phyloP scores from a whole-genome alignment of 1,140 invertebrate species.

The Coboldia fuscipes region DNA sequence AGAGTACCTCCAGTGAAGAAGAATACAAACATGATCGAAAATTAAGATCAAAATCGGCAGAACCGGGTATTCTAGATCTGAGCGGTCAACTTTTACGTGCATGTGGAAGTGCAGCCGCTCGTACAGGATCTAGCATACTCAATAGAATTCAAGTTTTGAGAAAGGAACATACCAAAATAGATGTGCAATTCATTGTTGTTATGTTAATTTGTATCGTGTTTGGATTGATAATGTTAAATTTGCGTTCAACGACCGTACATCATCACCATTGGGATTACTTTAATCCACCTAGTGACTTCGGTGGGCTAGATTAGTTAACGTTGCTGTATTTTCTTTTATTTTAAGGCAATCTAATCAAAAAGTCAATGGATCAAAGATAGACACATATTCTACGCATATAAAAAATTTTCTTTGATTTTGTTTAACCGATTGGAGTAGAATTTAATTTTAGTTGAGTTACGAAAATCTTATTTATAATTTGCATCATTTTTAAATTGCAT shows the following conservation, averaged over 20 bases:
- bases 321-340: too few relatives aligned
- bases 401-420: too few relatives aligned
- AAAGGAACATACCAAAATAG: conserved; percentile 35
- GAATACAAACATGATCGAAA: conserved; percentile 17
- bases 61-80: conserved; percentile 33
- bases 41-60: conserved; percentile 17
- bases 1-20: conserved; percentile 26
- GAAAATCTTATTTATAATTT: too few relatives aligned
- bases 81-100: conserved; percentile 39
- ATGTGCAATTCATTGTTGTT: too few relatives aligned
- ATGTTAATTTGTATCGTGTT: too few relatives aligned
- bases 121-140: conserved; percentile 38
- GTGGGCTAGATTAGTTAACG: too few relatives aligned
- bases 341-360: too few relatives aligned
- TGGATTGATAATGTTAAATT: conserved; percentile 44
- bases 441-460: too few relatives aligned
- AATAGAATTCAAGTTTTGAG: conserved; percentile 31
- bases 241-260: conserved; percentile 44
- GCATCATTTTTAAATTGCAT: too few relatives aligned
- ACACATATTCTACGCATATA: too few relatives aligned
- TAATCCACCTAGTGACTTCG: conserved; percentile 37
- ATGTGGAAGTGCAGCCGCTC: conserved; percentile 35
- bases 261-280: conserved; percentile 70
- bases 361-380: too few relatives aligned
- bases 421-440: too few relatives aligned